Conservation (phyloP, 2,888 invertebrate species). For the Spodoptera littoralis region DNA sequence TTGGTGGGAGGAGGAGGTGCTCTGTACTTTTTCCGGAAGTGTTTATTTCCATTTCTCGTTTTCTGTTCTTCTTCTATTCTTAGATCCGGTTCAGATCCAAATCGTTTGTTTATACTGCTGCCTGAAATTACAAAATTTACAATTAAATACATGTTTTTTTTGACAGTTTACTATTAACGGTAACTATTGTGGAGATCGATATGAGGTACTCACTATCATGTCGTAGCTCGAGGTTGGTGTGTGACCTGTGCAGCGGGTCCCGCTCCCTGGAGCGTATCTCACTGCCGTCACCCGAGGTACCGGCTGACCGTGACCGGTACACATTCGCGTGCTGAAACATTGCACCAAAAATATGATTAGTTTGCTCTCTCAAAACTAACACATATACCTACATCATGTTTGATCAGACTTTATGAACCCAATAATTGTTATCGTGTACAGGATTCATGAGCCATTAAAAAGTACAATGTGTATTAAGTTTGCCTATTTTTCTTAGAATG, state of each 20-base stretch:
- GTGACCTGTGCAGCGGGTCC: conserved; percentile 84
- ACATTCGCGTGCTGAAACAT: conserved; percentile 79
- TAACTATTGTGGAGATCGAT: too few relatives aligned
- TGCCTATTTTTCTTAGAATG: too few relatives aligned
- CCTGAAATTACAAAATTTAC: conserved; percentile 63
- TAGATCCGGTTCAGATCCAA: conserved; percentile 93
- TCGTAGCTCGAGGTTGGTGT: conserved; percentile 83
- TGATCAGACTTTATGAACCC: too few relatives aligned
- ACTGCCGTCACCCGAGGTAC: conserved; percentile 67
- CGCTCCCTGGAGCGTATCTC: conserved; percentile 77
- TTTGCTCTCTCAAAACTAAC: too few relatives aligned
- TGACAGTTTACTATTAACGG: too few relatives aligned
- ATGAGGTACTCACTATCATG: conserved; percentile 74
- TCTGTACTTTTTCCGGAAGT: conserved; percentile 93
- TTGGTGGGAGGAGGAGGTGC: conserved; percentile 90
- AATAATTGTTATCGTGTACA: too few relatives aligned
- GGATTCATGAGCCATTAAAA: too few relatives aligned
- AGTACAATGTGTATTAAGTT: too few relatives aligned
- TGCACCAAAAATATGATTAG: background rate
- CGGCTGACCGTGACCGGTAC: conserved; percentile 83
- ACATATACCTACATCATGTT: too few relatives aligned
- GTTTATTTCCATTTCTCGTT: conserved; percentile 78
- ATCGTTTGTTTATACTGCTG: conserved; percentile 86
- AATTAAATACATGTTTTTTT: too few relatives aligned
- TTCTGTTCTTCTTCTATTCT: conserved; percentile 82